Conservation (phyloP, 2,797 vertebrate genomes). For the Sciaenops ocellatus region DNA sequence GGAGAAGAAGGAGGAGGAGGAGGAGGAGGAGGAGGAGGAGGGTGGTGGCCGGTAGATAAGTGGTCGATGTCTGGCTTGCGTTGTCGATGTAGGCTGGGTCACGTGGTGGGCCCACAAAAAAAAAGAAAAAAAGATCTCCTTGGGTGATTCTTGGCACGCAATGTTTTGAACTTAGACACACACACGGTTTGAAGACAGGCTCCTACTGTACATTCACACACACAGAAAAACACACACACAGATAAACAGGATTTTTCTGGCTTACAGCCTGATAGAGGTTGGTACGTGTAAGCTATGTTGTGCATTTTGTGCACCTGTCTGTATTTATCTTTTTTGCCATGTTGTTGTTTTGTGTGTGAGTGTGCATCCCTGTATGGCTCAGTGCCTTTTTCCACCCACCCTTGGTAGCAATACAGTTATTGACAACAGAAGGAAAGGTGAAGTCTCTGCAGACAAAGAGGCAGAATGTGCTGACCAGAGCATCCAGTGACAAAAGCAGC, state of each 20-base stretch:
- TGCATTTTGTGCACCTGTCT: conserved; percentile 34
- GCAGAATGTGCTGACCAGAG: conserved; percentile 81
- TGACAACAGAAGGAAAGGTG: conserved; percentile 74
- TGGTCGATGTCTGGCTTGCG: conserved; percentile 75
- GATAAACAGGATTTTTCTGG: conserved; percentile 35
- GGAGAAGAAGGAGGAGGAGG: conserved; percentile 27
- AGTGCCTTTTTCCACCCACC: conserved; percentile 53
- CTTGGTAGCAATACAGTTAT: conserved; percentile 79
- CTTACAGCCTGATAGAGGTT: neutral
- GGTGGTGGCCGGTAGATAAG: conserved; percentile 77
- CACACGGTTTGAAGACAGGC: conserved; percentile 19
- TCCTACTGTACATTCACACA: conserved; percentile 10
- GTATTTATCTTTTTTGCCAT: conserved; percentile 2
- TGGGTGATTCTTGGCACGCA: conserved; percentile 84
- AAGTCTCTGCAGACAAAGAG: conserved; percentile 77
- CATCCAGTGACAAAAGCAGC: conserved; percentile 64
- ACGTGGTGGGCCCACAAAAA: conserved; percentile 64
- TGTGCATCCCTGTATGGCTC: conserved; percentile 40
- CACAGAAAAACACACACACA: conserved; percentile 11
- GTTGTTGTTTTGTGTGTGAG: conserved; percentile 7
- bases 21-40: no score
- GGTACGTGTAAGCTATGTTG: conserved; percentile 3
- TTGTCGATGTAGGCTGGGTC: conserved; percentile 74
- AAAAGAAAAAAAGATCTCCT: conserved; percentile 62
- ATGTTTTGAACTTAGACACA: conserved; percentile 69